A percentile compares a stretch with the other conserved stretches of the same genome.
Evolutionary conservation across 2,797 vertebrate species (phyloP).

Genomic region (Pipistrellus pipistrellus): DNA sequence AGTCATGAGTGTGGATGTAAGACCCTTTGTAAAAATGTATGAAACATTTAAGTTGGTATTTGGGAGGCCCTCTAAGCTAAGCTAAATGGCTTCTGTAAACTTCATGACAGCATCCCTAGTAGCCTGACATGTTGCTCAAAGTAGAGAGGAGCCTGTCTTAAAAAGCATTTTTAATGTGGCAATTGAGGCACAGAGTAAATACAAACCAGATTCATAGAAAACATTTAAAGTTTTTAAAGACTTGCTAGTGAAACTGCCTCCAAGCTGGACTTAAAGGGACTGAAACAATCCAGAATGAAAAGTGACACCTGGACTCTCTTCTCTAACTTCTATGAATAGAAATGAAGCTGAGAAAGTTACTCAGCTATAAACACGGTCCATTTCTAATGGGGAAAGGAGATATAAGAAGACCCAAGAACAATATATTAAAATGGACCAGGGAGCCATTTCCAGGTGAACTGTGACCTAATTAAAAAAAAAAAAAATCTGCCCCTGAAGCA

Average conservation of each 20-base stretch:
- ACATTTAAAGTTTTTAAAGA: conserved; percentile 8
- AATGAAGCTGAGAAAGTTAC: conserved; percentile 51
- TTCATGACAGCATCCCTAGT: not conserved
- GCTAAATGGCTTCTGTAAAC: conserved; percentile 30
- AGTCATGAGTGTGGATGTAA: conserved; percentile 12
- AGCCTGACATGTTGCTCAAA: conserved; percentile 20
- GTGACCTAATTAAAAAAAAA: conserved; percentile 1
- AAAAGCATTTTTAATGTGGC: conserved; percentile 36
- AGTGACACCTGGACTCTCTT: conserved; percentile 37
- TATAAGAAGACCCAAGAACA: conserved; percentile 58
- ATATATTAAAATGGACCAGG: conserved; percentile 53
- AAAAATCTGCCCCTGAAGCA: conserved; percentile 33
- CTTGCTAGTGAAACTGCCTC: conserved; percentile 50
- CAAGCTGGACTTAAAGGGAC: conserved; percentile 15
- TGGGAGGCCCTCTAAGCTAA: conserved; percentile 54
- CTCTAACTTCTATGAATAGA: conserved; percentile 45
- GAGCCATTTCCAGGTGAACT: conserved; percentile 52
- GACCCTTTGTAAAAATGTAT: conserved; percentile 43
- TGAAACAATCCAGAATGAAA: conserved; percentile 63
- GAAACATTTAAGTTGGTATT: conserved; percentile 56
- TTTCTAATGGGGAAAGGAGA: conserved; percentile 33
- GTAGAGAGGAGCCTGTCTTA: conserved; percentile 2
- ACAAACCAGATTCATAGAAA: conserved; percentile 27
- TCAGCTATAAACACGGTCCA: conserved; percentile 38
- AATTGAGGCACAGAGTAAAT: conserved; percentile 43